These are phyloP conservation scores for Emberiza fucata DNA, from an alignment of 2,113 vertebrate genomes.

Conservation along the genomic window DNA sequence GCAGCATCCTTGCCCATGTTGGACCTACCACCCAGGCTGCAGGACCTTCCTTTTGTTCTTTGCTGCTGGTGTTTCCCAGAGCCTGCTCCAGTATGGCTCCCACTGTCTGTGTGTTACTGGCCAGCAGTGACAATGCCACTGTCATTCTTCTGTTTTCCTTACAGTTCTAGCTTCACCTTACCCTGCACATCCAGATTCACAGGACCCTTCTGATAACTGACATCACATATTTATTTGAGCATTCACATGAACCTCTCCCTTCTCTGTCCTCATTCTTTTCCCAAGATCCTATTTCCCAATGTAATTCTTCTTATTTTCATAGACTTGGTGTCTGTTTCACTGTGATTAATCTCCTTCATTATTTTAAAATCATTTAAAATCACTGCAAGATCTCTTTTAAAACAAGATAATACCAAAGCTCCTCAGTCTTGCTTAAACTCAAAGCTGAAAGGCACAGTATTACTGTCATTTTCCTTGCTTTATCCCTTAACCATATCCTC, in stretches of 20 bases:
- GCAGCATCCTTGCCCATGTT: background rate
- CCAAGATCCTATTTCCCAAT: constrained; percentile 50
- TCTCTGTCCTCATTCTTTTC: constrained; percentile 11
- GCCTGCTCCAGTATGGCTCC: background rate
- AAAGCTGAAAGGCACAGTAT: constrained; percentile 2
- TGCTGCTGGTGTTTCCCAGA: background rate
- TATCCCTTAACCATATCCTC: background rate
- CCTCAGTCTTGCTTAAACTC: background rate
- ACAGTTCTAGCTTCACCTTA: background rate
- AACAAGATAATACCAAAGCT: constrained; percentile 24
- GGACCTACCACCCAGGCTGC: background rate
- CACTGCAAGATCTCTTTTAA: constrained; percentile 30
- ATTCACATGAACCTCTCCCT: constrained; percentile 11
- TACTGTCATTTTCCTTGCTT: background rate
- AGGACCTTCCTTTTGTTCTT: background rate
- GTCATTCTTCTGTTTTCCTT: background rate
- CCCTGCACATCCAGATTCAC: background rate
- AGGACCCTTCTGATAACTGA: background rate
- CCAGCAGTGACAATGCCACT: background rate
- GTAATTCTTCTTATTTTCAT: constrained; percentile 53
- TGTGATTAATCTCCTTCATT: constrained; percentile 51
- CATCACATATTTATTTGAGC: constrained; percentile 28
- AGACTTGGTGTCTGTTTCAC: constrained; percentile 57
- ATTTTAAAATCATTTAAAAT: constrained; percentile 46
- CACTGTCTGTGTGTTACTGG: background rate